Conservation (phyloP, 2,113 vertebrate genomes). For the Thamnaconus septentrionalis region DNA sequence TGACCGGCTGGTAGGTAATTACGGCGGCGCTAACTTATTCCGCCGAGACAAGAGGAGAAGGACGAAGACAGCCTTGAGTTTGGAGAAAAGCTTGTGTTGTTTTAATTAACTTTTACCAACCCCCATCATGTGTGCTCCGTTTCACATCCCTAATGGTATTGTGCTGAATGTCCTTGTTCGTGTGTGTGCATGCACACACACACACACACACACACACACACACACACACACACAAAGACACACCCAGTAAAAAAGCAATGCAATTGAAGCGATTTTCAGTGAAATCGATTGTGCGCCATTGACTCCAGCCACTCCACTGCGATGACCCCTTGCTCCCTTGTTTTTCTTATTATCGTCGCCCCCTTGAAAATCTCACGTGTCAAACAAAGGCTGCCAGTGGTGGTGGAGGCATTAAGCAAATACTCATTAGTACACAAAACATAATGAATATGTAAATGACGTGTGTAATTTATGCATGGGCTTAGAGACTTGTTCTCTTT, state of each 20-base stretch:
- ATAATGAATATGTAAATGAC: constrained; percentile 77
- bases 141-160: constrained; percentile 38
- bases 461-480: constrained; percentile 76
- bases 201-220: no score
- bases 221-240: no score
- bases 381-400: constrained; percentile 66
- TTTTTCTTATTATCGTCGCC: constrained; percentile 21
- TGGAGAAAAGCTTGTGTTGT: constrained; percentile 62
- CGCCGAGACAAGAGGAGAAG: constrained; percentile 58
- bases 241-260: constrained; percentile 14
- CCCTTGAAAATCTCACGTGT: constrained; percentile 40
- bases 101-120: constrained; percentile 73
- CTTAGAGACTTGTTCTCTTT: constrained; percentile 59
- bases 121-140: constrained; percentile 47
- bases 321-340: constrained; percentile 45
- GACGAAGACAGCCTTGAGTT: constrained; percentile 54
- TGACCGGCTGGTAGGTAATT: constrained; percentile 58
- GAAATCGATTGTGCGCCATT: constrained; percentile 52
- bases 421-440: constrained; percentile 77
- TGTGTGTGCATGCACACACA: background rate
- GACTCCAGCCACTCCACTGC: constrained; percentile 48
- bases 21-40: constrained; percentile 66
- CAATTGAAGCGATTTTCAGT: constrained; percentile 52
- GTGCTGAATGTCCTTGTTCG: constrained; percentile 12
- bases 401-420: constrained; percentile 69